phyloP scores from a whole-genome alignment of 2,113 vertebrate genomes.

The Catharus fuscescens region DNA sequence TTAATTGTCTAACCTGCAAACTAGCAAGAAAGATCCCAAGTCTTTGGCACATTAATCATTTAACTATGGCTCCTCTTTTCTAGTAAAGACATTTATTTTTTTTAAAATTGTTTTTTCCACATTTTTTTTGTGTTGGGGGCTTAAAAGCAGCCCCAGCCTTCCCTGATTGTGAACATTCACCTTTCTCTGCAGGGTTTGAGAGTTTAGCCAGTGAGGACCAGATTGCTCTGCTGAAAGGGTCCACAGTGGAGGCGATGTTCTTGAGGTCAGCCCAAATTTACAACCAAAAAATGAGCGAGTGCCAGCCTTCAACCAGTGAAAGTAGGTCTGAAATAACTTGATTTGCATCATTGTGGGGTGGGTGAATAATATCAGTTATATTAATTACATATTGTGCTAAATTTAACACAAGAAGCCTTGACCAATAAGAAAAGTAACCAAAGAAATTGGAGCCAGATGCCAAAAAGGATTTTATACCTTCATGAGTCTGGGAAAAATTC shows the following conservation, averaged over 20 bases:
- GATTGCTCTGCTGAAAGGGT: slow-evolving; percentile 83
- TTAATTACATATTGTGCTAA: neutral
- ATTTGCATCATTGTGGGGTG: neutral
- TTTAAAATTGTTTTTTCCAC: neutral
- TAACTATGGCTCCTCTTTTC: neutral
- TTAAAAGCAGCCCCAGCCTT: neutral
- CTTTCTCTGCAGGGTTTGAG: slow-evolving; percentile 84
- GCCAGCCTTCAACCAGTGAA: slow-evolving; percentile 71
- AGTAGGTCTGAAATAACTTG: slow-evolving; percentile 67
- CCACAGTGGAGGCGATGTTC: slow-evolving; percentile 91
- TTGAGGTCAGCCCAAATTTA: slow-evolving; percentile 88
- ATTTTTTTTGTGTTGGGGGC: neutral
- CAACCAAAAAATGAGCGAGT: slow-evolving; percentile 73
- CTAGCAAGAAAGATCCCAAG: neutral
- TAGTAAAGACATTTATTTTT: neutral
- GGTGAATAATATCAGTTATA: neutral
- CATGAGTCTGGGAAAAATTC: neutral
- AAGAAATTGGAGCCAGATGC: neutral
- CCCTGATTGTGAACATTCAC: neutral
- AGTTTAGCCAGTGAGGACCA: slow-evolving; percentile 88
- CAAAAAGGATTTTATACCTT: neutral
- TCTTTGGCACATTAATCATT: neutral
- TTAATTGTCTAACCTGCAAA: neutral
- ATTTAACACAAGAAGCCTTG: neutral
- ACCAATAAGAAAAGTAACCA: neutral